phyloP scores from a whole-genome alignment of 2,113 vertebrate species.

The Picathartes gymnocephalus region DNA sequence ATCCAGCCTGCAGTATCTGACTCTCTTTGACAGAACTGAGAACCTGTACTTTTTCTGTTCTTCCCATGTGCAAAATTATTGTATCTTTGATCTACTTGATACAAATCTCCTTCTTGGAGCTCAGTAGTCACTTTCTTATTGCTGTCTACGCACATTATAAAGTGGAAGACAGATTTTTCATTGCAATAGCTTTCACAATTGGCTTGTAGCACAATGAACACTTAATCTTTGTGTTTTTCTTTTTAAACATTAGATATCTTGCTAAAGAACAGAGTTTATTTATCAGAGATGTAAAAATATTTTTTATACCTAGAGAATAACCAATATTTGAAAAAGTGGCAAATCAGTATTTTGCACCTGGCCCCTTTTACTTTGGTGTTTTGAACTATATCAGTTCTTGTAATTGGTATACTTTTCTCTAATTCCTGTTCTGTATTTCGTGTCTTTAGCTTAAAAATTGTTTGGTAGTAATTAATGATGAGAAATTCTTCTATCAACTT shows the following conservation, averaged over 20 bases:
- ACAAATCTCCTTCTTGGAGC: neutral
- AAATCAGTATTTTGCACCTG: neutral
- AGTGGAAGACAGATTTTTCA: neutral
- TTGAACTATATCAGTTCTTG: neutral
- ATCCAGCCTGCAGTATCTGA: neutral
- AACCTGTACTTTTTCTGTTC: neutral
- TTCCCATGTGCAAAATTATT: neutral
- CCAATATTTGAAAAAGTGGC: neutral
- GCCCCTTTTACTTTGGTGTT: neutral
- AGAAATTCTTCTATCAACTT: neutral
- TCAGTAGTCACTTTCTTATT: neutral
- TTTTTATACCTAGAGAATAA: neutral
- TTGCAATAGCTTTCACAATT: neutral
- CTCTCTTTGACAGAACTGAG: neutral
- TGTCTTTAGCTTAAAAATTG: neutral
- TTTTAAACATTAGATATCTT: neutral
- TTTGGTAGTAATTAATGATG: neutral
- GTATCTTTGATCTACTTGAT: neutral
- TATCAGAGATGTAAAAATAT: neutral
- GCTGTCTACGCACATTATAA: neutral
- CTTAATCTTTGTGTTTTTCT: neutral
- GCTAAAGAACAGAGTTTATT: neutral
- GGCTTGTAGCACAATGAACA: neutral
- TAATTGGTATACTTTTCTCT: neutral
- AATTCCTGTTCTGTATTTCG: neutral